phyloP scores from a whole-genome alignment of 2,797 vertebrate species.

The Tarsius wallacei region DNA sequence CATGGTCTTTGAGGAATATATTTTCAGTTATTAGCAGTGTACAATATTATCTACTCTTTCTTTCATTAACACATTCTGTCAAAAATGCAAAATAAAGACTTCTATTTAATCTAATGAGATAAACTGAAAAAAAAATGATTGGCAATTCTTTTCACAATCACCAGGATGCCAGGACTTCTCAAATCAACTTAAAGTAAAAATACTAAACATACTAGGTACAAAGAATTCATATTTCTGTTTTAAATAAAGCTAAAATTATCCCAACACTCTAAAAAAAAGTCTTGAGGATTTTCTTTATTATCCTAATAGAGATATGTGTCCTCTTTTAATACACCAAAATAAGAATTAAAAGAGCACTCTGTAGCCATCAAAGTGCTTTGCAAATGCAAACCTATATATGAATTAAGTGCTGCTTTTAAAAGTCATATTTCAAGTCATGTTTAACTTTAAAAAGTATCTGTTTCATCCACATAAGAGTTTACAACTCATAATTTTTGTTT shows the following conservation, averaged over 20 bases:
- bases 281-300: neutral
- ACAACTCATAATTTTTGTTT: slow-evolving; percentile 26
- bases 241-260: neutral
- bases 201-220: neutral
- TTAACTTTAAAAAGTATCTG: neutral
- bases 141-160: neutral
- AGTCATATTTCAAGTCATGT: slow-evolving; percentile 22
- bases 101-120: slow-evolving; percentile 17
- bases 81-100: slow-evolving; percentile 53
- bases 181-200: slow-evolving; percentile 54
- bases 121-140: neutral
- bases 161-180: neutral
- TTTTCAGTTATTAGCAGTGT: slow-evolving; percentile 42
- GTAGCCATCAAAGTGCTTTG: slow-evolving; percentile 9
- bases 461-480: neutral
- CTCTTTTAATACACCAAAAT: neutral
- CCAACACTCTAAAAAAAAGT: neutral
- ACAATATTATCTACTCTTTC: neutral
- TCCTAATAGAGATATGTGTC: neutral
- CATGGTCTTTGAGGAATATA: slow-evolving; percentile 30
- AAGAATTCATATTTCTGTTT: slow-evolving; percentile 32
- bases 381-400: neutral
- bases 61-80: slow-evolving; percentile 29
- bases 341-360: neutral
- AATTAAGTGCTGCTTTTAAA: neutral